These are phyloP conservation scores for Trileptium ribeirensis DNA, from an alignment of 2,888 invertebrate species.

Conservation along the genomic window DNA sequence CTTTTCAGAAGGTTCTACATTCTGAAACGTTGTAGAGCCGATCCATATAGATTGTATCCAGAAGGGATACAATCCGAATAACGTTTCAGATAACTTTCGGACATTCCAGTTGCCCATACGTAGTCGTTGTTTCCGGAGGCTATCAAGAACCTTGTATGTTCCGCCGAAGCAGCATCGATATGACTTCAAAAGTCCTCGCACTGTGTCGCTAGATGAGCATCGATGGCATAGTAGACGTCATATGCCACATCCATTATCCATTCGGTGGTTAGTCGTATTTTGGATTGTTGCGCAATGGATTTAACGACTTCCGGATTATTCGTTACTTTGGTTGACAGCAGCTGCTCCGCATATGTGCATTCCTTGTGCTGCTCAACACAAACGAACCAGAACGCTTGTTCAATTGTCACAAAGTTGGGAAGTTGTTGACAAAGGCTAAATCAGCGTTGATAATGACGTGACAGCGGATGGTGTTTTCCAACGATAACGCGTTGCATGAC, in stretches of 20 bases:
- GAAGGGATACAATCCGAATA: no score
- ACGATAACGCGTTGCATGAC: neutral
- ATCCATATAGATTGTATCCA: neutral
- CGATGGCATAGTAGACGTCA: neutral
- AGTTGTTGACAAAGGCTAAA: neutral
- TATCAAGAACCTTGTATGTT: neutral
- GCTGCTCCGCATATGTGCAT: neutral
- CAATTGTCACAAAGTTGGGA: neutral
- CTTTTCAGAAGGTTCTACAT: no score
- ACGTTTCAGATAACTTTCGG: neutral
- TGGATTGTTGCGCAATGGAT: neutral
- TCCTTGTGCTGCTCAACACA: no score
- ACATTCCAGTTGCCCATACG: neutral
- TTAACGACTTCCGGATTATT: neutral
- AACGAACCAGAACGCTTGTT: neutral
- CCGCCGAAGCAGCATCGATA: neutral
- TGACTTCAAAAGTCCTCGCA: neutral
- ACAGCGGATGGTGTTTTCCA: neutral
- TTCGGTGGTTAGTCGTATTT: neutral
- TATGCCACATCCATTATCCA: neutral
- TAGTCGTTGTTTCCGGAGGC: neutral
- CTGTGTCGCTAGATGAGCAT: neutral
- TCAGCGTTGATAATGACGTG: neutral
- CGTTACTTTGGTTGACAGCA: neutral
- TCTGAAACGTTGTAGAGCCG: neutral